These are phyloP conservation scores for Melinaea marsaeus DNA, from an alignment of 2,888 invertebrate species.

Conservation along the genomic window DNA sequence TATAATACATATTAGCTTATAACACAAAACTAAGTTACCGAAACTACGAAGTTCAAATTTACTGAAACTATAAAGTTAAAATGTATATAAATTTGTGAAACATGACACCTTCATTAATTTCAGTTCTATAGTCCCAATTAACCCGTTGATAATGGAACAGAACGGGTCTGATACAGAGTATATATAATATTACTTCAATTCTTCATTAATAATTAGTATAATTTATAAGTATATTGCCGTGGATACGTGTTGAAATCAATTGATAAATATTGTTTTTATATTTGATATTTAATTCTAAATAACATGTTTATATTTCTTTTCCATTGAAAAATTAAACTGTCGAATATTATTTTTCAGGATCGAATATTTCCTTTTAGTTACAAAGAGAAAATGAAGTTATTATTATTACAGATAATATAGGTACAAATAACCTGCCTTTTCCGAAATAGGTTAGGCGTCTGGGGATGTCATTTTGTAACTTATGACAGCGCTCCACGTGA, in stretches of 20 bases:
- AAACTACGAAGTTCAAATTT: constrained; percentile 32
- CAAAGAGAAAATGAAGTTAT: not conserved
- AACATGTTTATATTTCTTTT: too few species aligned
- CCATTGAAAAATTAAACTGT: too few species aligned
- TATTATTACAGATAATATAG: not conserved
- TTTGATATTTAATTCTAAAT: too few species aligned
- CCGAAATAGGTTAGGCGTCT: constrained; percentile 18
- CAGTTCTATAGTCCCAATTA: constrained; percentile 33
- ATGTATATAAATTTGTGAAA: constrained; percentile 31
- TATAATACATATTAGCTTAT: constrained; percentile 16
- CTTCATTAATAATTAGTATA: constrained; percentile 1
- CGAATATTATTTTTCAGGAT: too few species aligned
- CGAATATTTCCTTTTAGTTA: too few species aligned
- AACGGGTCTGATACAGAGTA: constrained; percentile 21
- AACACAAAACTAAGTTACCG: constrained; percentile 26
- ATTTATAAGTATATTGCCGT: not conserved
- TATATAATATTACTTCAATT: constrained; percentile 2
- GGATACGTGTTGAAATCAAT: too few species aligned
- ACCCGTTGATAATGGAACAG: constrained; percentile 27
- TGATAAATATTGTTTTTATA: too few species aligned
- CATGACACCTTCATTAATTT: constrained; percentile 34
- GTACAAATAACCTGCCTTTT: constrained; percentile 5
- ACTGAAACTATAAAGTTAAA: constrained; percentile 30
- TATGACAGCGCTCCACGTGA: constrained; percentile 13
- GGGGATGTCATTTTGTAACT: constrained; percentile 18